Evolutionary conservation across 2,888 invertebrate species (phyloP).

Genomic region (Monopis laevigella): DNA sequence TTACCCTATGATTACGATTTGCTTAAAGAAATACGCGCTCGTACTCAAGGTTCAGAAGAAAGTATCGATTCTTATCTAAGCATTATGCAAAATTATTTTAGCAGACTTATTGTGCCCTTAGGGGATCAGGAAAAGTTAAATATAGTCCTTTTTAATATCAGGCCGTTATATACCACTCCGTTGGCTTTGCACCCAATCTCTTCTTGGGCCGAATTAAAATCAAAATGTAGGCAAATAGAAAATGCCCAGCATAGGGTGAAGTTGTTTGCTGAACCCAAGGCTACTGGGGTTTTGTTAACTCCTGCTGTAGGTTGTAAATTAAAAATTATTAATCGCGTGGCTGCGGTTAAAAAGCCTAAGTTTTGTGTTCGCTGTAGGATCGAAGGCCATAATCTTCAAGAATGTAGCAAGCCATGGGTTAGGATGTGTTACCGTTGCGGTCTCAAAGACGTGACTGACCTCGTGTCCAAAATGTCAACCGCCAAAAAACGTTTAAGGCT

Average conservation of each 20-base stretch:
- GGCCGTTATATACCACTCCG: not conserved
- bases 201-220: not conserved
- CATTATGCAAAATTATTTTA: conserved; percentile 1
- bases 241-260: not conserved
- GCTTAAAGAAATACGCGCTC: not conserved
- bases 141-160: not conserved
- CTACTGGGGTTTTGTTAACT: not conserved
- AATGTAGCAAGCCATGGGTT: not conserved
- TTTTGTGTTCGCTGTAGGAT: not conserved
- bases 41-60: conserved; percentile 1
- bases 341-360: not conserved
- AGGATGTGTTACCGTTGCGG: not conserved
- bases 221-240: not conserved
- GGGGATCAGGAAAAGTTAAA: not conserved
- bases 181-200: not conserved
- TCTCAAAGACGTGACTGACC: not conserved
- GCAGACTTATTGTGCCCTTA: not conserved
- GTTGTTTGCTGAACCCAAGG: not conserved
- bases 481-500: not conserved
- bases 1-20: not conserved
- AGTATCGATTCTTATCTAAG: not conserved
- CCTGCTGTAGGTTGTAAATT: not conserved
- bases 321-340: not conserved
- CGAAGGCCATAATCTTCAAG: not conserved
- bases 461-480: not conserved